phyloP scores from a whole-genome alignment of 2,888 invertebrate genomes.

The Lasioglossum malachurum region DNA sequence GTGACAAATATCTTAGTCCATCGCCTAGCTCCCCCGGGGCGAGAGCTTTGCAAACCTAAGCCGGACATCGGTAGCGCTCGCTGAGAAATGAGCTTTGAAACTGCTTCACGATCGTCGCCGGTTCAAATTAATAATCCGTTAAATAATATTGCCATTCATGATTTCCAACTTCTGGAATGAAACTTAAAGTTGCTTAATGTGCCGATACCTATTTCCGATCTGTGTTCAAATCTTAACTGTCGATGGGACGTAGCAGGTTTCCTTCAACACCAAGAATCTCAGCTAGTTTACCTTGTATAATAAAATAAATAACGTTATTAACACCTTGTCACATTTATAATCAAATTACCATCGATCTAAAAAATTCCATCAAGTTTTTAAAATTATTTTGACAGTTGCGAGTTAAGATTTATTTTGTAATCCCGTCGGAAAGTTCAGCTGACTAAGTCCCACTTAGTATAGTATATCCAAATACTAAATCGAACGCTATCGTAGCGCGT shows the following conservation, averaged over 20 bases:
- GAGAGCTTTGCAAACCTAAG: slow-evolving; percentile 75
- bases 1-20: slow-evolving; percentile 82
- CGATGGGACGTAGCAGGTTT: too few relatives aligned
- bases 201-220: too few relatives aligned
- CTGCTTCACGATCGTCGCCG: neutral
- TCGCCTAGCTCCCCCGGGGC: slow-evolving; percentile 62
- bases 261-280: too few relatives aligned
- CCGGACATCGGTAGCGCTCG: slow-evolving; percentile 77
- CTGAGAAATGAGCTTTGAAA: slow-evolving; percentile 23
- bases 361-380: too few relatives aligned
- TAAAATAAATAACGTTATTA: neutral
- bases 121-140: neutral
- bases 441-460: too few relatives aligned
- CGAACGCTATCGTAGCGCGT: neutral
- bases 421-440: too few relatives aligned
- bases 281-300: too few relatives aligned
- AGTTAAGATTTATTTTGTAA: too few relatives aligned
- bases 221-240: too few relatives aligned
- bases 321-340: neutral
- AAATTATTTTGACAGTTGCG: too few relatives aligned
- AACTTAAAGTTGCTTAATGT: neutral
- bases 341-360: too few relatives aligned
- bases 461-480: neutral
- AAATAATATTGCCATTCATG: neutral
- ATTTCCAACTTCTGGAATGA: neutral